Evolutionary conservation across 2,888 invertebrate genomes (phyloP), one percentile per base, ranked within the genome.

Genomic region (Melanostoma mellinum): DNA sequence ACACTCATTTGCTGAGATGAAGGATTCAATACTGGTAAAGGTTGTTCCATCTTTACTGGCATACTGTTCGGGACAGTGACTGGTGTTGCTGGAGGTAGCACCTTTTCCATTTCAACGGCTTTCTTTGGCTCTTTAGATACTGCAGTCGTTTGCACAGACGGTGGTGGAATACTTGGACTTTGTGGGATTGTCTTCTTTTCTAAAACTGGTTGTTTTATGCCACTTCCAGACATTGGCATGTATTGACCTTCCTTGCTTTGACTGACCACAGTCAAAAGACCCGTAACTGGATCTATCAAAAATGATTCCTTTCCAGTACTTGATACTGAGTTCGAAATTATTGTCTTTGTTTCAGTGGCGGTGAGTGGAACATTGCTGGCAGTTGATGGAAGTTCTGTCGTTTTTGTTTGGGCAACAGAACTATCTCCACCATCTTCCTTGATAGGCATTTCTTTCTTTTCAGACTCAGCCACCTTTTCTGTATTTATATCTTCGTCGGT

Each of bases 271-370:
- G 94, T 94, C 40, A 96, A 91, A 86, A 95, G 91, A 2, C 95
- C 95, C 0, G 95, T 95, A 0, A 95, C 95, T 0, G 95, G 95
- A 90, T 96, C 96, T 52, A 95, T 95, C 20, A 95, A 89, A 3
- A 93, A 93, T 0, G 95, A 94, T 87, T 95, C 94, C 6, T 91
- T 91, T 9, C 89, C 89, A 2, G 88, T 88, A 9, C 88, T 86
- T 1, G 82, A 48, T 33, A 61, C 38, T 10, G 77, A 61, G 20
- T 72, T 82, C 4, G 79, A 42, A 50, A 73, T 46, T 44, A 46
- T 32, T 74, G 81, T 4, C 55, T 58, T 48, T 6, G 79, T 35
- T 20, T 75, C 60, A 36, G 85, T 53, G 48, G 71, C 9, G 52
- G 56, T n/a, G 9, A 53, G 50, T 52, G 74, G 56, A n/a, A 69